These are phyloP conservation scores for Rhabdomys dilectus DNA, from an alignment of 2,113 vertebrate species.

Conservation along the genomic window DNA sequence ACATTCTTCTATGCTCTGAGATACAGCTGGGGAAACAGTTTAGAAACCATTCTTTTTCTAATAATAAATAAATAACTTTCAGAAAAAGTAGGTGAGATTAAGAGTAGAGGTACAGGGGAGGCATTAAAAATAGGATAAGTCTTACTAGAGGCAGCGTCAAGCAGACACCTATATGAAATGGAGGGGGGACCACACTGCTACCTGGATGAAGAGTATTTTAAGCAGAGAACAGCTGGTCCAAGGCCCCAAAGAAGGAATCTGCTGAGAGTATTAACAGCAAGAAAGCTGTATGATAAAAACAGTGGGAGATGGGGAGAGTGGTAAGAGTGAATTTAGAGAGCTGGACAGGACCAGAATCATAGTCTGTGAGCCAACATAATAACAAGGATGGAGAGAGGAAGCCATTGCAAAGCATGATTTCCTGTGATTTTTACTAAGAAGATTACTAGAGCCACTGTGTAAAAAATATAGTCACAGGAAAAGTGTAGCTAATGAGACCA, in stretches of 20 bases:
- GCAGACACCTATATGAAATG: background rate
- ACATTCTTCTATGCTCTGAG: background rate
- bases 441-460: background rate
- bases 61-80: slow-evolving; percentile 17
- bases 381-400: background rate
- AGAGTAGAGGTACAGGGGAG: background rate
- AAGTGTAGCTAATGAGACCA: background rate
- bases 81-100: background rate
- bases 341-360: background rate
- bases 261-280: background rate
- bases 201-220: background rate
- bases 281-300: background rate
- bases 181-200: background rate
- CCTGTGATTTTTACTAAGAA: background rate
- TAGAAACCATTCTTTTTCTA: background rate
- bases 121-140: background rate
- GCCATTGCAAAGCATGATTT: background rate
- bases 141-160: background rate
- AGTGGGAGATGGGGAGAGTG: background rate
- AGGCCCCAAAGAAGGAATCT: background rate
- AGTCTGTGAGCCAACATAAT: background rate
- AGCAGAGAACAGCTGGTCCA: background rate
- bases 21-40: background rate
- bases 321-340: background rate
- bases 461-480: background rate